phyloP scores from a whole-genome alignment of 1,140 invertebrate species.

The Eumeta japonica region DNA sequence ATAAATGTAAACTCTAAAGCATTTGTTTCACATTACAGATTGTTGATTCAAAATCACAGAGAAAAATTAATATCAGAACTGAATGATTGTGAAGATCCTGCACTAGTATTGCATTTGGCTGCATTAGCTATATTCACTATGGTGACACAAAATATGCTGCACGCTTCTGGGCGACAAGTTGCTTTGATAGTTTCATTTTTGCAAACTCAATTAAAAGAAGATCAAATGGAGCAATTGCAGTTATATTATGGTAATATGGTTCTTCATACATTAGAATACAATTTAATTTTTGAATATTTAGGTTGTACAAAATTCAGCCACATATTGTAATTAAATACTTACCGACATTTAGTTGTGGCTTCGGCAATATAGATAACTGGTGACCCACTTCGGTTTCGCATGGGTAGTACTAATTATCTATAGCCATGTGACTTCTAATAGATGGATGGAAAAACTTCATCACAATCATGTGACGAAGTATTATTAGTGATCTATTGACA shows the following conservation, averaged over 20 bases:
- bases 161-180: conserved; percentile 89
- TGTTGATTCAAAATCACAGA: conserved; percentile 73
- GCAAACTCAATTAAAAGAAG: conserved; percentile 64
- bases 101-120: conserved; percentile 80
- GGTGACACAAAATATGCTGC: conserved; percentile 77
- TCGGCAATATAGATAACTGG: too few species aligned
- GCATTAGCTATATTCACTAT: conserved; percentile 80
- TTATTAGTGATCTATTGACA: too few species aligned
- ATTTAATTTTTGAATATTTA: neutral
- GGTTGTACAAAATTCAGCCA: neutral
- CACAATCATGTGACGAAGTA: too few species aligned
- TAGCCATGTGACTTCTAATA: too few species aligned
- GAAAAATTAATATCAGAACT: conserved; percentile 80
- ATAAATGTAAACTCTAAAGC: too few species aligned
- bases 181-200: conserved; percentile 75
- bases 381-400: too few species aligned
- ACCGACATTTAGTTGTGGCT: neutral
- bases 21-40: too few species aligned
- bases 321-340: neutral
- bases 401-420: too few species aligned
- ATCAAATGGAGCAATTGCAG: conserved; percentile 64
- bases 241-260: conserved; percentile 73
- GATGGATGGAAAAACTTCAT: too few species aligned
- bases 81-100: conserved; percentile 70
- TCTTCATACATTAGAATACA: conserved; percentile 1